phyloP scores from a whole-genome alignment of 2,113 vertebrate genomes.

The Neolamprologus sp. region DNA sequence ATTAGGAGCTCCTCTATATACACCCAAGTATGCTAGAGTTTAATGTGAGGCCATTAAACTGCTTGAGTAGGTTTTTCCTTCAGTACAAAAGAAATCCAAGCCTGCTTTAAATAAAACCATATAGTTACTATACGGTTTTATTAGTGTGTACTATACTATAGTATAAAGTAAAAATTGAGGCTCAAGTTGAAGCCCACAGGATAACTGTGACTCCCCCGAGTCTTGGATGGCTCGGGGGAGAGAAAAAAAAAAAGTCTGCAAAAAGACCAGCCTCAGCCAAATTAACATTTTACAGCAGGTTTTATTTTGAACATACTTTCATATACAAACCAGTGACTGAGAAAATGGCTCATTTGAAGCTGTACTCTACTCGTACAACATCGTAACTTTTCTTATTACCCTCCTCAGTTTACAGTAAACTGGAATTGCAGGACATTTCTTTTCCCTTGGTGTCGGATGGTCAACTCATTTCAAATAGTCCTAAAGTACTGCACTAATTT shows the following conservation, averaged over 20 bases:
- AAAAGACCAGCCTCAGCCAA: conserved; percentile 11
- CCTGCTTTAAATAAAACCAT: neutral
- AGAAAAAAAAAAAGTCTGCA: neutral
- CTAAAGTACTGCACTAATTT: conserved; percentile 56
- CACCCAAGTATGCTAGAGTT: neutral
- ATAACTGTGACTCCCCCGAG: neutral
- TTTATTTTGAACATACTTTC: conserved; percentile 71
- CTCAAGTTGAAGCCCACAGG: neutral
- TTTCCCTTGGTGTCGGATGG: conserved; percentile 32
- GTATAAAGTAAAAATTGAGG: neutral
- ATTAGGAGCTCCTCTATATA: neutral
- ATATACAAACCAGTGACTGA: conserved; percentile 74
- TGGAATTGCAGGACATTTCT: conserved; percentile 28
- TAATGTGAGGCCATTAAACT: neutral
- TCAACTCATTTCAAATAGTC: conserved; percentile 42
- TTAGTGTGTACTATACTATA: no score
- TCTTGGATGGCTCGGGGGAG: neutral
- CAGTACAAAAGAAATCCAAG: neutral
- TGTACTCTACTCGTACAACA: conserved; percentile 50
- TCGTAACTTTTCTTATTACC: neutral
- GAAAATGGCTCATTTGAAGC: conserved; percentile 70
- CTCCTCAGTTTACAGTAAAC: conserved; percentile 44
- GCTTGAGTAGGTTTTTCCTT: neutral
- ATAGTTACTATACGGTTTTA: neutral
- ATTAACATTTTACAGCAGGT: conserved; percentile 65